Evolutionary conservation across 2,113 vertebrate genomes (phyloP).

Genomic region (Equus przewalskii): DNA sequence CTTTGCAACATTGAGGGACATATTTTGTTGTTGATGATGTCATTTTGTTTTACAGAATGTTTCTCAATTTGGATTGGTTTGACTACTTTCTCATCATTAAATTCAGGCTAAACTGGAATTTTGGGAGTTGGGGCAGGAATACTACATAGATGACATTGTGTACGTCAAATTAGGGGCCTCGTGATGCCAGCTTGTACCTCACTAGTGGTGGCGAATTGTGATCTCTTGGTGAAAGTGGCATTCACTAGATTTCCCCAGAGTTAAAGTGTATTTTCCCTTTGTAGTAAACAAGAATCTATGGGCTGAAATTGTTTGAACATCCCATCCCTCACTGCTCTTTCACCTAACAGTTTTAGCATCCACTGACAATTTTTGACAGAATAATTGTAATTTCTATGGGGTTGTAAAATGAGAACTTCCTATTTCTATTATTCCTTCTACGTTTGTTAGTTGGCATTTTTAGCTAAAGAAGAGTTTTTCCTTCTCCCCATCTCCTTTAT

Average conservation of each 20-base stretch:
- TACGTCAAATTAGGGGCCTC: neutral
- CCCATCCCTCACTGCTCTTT: neutral
- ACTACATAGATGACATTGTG: neutral
- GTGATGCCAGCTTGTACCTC: neutral
- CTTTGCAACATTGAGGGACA: neutral
- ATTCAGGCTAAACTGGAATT: neutral
- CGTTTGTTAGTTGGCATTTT: neutral
- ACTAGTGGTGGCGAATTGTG: neutral
- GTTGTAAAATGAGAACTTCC: neutral
- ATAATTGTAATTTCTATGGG: neutral
- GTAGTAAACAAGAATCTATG: neutral
- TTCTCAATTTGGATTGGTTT: conserved; percentile 31
- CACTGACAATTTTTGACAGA: neutral
- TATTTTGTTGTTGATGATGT: conserved; percentile 18
- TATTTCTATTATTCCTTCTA: conserved; percentile 7
- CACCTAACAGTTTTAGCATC: neutral
- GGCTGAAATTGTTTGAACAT: neutral
- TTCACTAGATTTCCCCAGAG: neutral
- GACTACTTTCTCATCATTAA: conserved; percentile 16
- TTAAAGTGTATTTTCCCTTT: neutral
- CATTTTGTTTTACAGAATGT: conserved; percentile 36
- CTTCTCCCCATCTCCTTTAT: neutral
- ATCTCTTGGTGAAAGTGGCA: neutral
- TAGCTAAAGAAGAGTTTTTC: neutral
- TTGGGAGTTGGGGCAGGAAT: neutral